Percentiles rank a stretch among this genome's conserved stretches.
Evolutionary conservation across 1,140 invertebrate species (phyloP).

Genomic region (Sycophaga agraensis): DNA sequence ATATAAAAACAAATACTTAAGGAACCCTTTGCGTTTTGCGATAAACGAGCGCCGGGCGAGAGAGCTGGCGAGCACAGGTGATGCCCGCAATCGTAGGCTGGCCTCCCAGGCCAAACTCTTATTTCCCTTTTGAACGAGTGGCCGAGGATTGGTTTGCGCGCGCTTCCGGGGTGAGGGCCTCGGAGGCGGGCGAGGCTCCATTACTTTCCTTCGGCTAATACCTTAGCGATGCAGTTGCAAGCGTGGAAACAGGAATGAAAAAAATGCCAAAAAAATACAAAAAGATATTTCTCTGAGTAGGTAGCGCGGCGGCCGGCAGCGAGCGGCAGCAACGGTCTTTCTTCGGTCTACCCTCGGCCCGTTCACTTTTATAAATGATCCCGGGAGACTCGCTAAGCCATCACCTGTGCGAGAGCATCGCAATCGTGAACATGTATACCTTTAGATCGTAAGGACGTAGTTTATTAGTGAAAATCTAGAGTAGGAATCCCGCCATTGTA

Average conservation of each 20-base stretch:
- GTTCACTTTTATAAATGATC: conserved; percentile 19
- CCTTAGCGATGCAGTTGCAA: no score
- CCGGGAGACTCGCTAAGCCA: conserved; percentile 28
- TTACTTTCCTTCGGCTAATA: no score
- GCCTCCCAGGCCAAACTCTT: neutral
- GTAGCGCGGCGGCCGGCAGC: no score
- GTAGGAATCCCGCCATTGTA: conserved; percentile 48
- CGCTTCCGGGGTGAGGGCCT: no score
- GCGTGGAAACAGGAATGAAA: no score
- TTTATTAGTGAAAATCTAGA: conserved; percentile 51
- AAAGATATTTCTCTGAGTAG: no score
- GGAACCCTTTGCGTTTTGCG: conserved; percentile 15
- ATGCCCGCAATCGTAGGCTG: neutral
- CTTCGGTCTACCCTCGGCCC: no score
- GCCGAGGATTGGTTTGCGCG: no score
- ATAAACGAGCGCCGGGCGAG: conserved; percentile 7
- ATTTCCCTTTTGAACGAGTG: no score
- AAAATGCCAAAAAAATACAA: no score
- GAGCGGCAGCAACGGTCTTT: no score
- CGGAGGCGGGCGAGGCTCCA: no score
- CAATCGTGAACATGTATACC: conserved; percentile 56
- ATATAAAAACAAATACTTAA: conserved; percentile 31
- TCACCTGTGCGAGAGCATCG: conserved; percentile 40
- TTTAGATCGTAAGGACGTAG: conserved; percentile 54
- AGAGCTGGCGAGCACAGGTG: conserved; percentile 20